A percentile compares a stretch with the other conserved stretches of the same genome.
Evolutionary conservation across 2,888 invertebrate genomes (phyloP).

Genomic region (Epinotia ramella): DNA sequence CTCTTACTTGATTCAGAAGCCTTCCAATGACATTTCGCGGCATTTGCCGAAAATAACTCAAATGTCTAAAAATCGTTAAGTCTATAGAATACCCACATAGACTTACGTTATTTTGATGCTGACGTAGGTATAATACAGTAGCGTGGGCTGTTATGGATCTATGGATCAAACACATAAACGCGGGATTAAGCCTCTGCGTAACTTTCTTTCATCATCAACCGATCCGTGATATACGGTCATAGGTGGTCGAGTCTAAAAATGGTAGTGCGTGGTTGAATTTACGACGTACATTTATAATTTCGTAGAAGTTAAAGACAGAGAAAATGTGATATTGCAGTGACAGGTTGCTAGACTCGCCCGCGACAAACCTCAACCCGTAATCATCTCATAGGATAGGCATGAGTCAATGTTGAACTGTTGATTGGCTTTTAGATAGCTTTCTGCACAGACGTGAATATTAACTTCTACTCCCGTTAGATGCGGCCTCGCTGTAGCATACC

Average conservation of each 20-base stretch:
- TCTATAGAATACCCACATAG: slow-evolving; percentile 16
- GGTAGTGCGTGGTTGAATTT: slow-evolving; percentile 2
- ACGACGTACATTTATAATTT: background rate
- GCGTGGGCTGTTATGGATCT: slow-evolving; percentile 19
- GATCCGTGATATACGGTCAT: slow-evolving; percentile 6
- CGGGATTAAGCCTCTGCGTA: slow-evolving; percentile 10
- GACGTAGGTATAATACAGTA: slow-evolving; percentile 10
- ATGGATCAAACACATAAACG: slow-evolving; percentile 27
- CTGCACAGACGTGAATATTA: no score
- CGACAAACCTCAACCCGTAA: no score
- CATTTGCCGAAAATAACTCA: background rate
- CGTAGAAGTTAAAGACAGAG: no score
- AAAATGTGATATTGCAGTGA: no score
- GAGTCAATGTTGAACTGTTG: no score
- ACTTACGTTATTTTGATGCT: slow-evolving; percentile 12
- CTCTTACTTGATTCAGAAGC: no score
- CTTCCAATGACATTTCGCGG: background rate
- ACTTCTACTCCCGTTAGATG: background rate
- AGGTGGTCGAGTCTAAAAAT: slow-evolving; percentile 1
- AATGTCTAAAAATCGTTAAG: background rate
- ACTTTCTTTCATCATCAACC: slow-evolving; percentile 32
- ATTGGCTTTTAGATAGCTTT: no score
- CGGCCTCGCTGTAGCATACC: background rate
- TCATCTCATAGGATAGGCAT: no score
- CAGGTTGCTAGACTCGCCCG: no score